Evolutionary conservation across 2,113 vertebrate species (phyloP), one percentile per base, ranked within the genome.

Genomic region (Prinia subflava): DNA sequence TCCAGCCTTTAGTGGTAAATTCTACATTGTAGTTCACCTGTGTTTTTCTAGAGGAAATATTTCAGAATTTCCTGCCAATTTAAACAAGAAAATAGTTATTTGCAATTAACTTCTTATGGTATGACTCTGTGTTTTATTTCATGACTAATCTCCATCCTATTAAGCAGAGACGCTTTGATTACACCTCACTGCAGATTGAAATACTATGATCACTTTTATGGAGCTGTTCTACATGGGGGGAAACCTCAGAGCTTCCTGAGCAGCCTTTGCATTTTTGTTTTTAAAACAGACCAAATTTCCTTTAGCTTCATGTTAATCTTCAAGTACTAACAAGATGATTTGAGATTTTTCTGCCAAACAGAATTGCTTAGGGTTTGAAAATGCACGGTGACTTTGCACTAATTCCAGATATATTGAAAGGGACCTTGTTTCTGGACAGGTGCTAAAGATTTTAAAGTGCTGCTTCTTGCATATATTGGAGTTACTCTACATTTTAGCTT

Each of bases 81-180:
- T 85, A 93, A 96, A 95, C 55, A 90, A 94, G 84, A 95, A 96
- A 94, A 92, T 39, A 60, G 92, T 89, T 78, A 95, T 91, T 96
- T 95, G 73, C 84, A 95, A 87, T 95, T 96, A 95, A 85, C 47
- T 80, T 97, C 87, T 95, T 88, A 83, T 89, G 81, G 55, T 76
- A 53, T 95, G 23, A 69, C 44, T 67, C 56, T 75, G 78, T 86
- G 50, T 95, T 94, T 92, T 93, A 81, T 87, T 91, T 87, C 50
- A 55, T 92, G 96, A 77, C 69, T 92, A 41, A 90, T 95, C 82
- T 92, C 50, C 22, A 87, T 63, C 64, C 90, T 91, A 7, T 93
- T 84, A 92, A 90, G 62, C 52, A 76, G 90, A 73, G 47, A 79
- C 85, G 68, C 62, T 89, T 96, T 84, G 93, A 80, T 96, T 93